Percentiles rank a stretch among this genome's conserved stretches.
These are phyloP conservation scores for Erinaceus europaeus DNA, from an alignment of 2,113 vertebrate species.

Conservation along the genomic window DNA sequence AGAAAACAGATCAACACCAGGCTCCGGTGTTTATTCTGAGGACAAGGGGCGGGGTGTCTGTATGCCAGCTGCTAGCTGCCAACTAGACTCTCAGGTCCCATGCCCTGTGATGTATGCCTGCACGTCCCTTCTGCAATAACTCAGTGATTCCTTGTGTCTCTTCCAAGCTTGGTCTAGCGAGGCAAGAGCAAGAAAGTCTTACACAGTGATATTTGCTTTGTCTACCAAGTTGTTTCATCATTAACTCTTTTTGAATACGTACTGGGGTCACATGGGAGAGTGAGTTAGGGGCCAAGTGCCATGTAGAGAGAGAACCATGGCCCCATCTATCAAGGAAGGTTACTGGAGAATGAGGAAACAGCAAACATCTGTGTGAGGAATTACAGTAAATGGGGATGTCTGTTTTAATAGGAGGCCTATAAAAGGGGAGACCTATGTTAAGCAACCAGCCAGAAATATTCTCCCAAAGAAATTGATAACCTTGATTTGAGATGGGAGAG, in stretches of 20 bases:
- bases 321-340: not conserved
- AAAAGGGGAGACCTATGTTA: rapidly evolving
- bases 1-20: not conserved
- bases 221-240: not conserved
- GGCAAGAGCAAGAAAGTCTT: not conserved
- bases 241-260: not conserved
- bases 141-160: not conserved
- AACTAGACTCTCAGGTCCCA: not conserved
- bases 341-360: not conserved
- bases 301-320: not conserved
- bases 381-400: not conserved
- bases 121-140: not conserved
- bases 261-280: not conserved
- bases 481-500: not conserved
- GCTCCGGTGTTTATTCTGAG: not conserved
- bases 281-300: not conserved
- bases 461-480: not conserved
- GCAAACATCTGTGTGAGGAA: not conserved
- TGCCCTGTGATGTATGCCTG: too few relatives aligned
- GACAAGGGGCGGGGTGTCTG: not conserved
- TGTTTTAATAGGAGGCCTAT: not conserved
- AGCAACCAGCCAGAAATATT: not conserved
- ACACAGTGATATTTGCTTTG: not conserved
- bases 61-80: not conserved
- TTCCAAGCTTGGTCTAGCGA: not conserved